phyloP scores from a whole-genome alignment of 2,113 vertebrate species.

The Aix galericulata region DNA sequence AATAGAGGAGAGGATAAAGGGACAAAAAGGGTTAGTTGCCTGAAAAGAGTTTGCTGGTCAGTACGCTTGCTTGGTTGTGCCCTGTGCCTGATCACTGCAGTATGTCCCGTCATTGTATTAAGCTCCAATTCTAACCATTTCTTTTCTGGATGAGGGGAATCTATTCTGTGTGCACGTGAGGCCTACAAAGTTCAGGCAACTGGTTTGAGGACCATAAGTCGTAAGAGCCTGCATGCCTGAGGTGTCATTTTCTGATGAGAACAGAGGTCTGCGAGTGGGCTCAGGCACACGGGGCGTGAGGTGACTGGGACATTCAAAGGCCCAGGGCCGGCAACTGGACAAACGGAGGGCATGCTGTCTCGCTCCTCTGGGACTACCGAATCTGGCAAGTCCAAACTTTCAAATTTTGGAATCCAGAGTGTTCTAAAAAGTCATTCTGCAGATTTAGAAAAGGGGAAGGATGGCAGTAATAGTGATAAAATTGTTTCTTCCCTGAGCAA shows the following conservation, averaged over 20 bases:
- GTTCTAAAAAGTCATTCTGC: not conserved
- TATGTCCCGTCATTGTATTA: not conserved
- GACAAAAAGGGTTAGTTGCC: not conserved
- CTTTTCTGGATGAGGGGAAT: not conserved
- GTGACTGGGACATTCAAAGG: not conserved
- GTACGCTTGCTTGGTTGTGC: not conserved
- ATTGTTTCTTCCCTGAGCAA: not conserved
- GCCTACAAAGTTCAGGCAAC: too few species aligned
- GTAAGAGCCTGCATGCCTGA: not conserved
- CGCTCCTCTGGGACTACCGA: not conserved
- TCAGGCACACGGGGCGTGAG: rapidly evolving
- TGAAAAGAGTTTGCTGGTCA: not conserved
- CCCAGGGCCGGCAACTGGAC: rapidly evolving
- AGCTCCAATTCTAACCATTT: not conserved
- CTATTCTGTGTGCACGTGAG: too few species aligned
- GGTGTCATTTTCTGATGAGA: not conserved
- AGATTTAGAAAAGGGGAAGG: not conserved
- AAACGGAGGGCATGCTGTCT: not conserved
- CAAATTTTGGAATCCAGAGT: not conserved
- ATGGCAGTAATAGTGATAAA: not conserved
- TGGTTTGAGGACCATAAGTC: too few species aligned
- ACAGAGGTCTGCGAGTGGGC: too few species aligned
- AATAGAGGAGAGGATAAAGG: not conserved
- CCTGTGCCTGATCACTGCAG: not conserved
- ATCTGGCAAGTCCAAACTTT: not conserved